Evolutionary conservation across 2,888 invertebrate genomes (phyloP).

Genomic region (Blastobasis lacticolella): DNA sequence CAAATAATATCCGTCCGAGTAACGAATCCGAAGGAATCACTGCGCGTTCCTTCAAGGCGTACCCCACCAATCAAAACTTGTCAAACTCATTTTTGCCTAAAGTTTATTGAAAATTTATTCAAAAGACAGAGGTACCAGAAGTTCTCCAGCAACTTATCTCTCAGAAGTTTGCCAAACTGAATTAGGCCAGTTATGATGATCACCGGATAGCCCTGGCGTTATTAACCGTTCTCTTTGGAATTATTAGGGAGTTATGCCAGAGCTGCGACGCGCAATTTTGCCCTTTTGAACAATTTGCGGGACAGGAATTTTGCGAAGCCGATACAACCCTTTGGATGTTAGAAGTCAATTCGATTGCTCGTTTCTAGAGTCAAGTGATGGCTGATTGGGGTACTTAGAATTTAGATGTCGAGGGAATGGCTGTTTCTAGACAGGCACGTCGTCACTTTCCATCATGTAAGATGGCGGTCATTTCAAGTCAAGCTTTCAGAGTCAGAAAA

Average conservation of each 20-base stretch:
- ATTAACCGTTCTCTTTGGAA: conserved; percentile 26
- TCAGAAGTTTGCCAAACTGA: conserved; percentile 52
- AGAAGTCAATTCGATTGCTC: no score
- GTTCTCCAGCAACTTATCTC: conserved; percentile 52
- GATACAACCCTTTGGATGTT: no score
- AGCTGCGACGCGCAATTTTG: neutral
- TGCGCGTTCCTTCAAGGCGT: conserved; percentile 24
- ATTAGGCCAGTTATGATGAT: conserved; percentile 50
- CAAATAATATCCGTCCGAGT: conserved; percentile 14
- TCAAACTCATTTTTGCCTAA: conserved; percentile 51
- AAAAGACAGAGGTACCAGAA: conserved; percentile 53
- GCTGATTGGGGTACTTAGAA: no score
- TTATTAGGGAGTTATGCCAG: conserved; percentile 19
- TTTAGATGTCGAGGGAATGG: no score
- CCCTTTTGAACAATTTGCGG: neutral
- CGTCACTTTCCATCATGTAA: no score
- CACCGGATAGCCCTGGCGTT: conserved; percentile 27
- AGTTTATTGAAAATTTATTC: conserved; percentile 59
- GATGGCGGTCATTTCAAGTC: no score
- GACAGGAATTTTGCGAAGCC: no score
- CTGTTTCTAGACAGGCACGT: no score
- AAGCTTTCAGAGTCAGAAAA: no score
- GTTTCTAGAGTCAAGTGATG: no score
- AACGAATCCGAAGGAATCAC: conserved; percentile 14
- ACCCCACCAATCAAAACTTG: conserved; percentile 58